Evolutionary conservation across 2,888 invertebrate species (phyloP).

Genomic region (Tryphoninae sp.): DNA sequence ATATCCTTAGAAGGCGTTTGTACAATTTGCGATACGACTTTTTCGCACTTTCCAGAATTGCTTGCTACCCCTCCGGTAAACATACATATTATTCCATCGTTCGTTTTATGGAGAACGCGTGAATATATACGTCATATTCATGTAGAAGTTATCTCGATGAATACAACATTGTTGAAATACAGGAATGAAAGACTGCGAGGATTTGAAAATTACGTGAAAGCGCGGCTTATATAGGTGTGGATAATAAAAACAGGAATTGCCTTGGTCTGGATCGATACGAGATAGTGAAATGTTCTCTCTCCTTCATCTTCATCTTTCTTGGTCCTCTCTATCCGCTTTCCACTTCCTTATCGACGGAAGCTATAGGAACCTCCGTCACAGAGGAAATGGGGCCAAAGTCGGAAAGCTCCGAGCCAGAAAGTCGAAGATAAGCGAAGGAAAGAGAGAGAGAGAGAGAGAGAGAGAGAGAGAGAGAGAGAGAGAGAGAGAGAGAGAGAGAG

Average conservation of each 20-base stretch:
- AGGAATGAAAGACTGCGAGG: background rate
- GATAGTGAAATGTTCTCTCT: slow-evolving; percentile 28
- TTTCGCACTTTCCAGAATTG: slow-evolving; percentile 11
- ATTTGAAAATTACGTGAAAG: background rate
- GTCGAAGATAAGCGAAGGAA: slow-evolving; percentile 21
- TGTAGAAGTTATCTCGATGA: background rate
- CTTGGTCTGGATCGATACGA: slow-evolving; percentile 35
- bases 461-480: slow-evolving; percentile 10
- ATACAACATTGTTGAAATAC: background rate
- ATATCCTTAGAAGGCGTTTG: background rate
- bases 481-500: background rate
- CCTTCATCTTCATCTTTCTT: slow-evolving; percentile 15
- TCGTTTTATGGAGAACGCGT: background rate
- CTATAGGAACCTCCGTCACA: background rate
- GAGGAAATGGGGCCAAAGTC: slow-evolving; percentile 51
- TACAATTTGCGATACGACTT: background rate
- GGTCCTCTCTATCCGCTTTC: slow-evolving; percentile 20
- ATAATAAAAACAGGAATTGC: slow-evolving; percentile 34
- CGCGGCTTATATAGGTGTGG: background rate
- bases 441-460: background rate
- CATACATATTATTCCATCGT: background rate
- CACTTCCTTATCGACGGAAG: slow-evolving; percentile 51
- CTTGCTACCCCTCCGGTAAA: background rate
- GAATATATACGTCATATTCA: background rate
- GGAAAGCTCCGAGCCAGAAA: slow-evolving; percentile 8